Evolutionary conservation across 2,888 invertebrate genomes (phyloP).

Genomic region (Gastrophysa polygoni): DNA sequence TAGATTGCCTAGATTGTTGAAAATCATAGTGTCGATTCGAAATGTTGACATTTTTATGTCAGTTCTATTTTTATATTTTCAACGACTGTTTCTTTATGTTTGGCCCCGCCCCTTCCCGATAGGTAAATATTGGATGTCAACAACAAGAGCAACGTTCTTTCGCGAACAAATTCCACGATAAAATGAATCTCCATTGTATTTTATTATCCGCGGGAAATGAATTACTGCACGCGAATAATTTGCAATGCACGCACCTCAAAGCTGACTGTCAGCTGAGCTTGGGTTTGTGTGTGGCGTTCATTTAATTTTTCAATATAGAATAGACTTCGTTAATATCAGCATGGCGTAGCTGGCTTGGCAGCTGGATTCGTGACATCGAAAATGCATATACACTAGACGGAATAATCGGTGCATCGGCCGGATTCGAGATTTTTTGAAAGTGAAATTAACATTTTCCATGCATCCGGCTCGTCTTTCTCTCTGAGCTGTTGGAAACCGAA

Average conservation of each 20-base stretch:
- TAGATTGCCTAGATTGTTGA: no score
- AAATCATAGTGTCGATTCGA: no score
- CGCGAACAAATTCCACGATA: neutral
- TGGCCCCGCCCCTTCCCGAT: neutral
- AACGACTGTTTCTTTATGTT: neutral
- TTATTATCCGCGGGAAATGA: constrained; percentile 7
- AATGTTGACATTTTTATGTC: no score
- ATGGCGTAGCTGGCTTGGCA: constrained; percentile 29
- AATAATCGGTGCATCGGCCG: constrained; percentile 6
- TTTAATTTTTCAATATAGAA: constrained; percentile 48
- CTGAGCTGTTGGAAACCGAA: no score
- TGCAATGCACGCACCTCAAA: constrained; percentile 29
- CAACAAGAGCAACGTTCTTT: neutral
- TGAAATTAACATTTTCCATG: neutral
- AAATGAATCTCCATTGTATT: constrained; percentile 1
- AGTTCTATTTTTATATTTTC: no score
- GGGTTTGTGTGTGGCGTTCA: constrained; percentile 36
- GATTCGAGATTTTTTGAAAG: neutral
- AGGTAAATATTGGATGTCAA: neutral
- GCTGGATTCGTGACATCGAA: constrained; percentile 30
- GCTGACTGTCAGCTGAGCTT: constrained; percentile 32
- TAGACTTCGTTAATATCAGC: constrained; percentile 47
- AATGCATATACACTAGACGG: constrained; percentile 27
- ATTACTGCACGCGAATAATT: constrained; percentile 21
- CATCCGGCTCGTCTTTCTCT: no score